Percentiles rank a stretch among this genome's conserved stretches.
Evolutionary conservation across 2,888 invertebrate genomes (phyloP).

Genomic region (Apodemia zela): DNA sequence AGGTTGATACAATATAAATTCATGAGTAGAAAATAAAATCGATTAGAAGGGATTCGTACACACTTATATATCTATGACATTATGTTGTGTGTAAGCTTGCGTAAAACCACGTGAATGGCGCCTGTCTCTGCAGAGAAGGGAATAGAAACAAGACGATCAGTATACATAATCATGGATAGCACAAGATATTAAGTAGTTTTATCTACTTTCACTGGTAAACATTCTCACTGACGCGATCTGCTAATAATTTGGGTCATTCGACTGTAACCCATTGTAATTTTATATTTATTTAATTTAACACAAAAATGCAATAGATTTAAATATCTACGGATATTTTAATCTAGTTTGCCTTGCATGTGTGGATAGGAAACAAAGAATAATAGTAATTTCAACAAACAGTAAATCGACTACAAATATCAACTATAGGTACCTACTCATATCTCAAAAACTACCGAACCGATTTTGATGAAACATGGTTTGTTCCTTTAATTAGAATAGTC

Average conservation of each 20-base stretch:
- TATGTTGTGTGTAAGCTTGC: slow-evolving; percentile 10
- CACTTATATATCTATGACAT: background rate
- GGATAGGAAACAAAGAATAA: no score
- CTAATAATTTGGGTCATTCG: background rate
- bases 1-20: background rate
- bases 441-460: no score
- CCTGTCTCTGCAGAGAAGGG: slow-evolving; percentile 2
- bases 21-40: background rate
- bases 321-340: no score
- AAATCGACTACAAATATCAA: no score
- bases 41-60: background rate
- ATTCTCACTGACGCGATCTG: background rate
- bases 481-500: no score
- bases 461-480: no score
- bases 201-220: background rate
- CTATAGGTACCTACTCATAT: no score
- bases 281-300: no score
- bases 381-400: no score
- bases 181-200: slow-evolving; percentile 8
- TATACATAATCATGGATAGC: slow-evolving; percentile 11
- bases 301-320: no score
- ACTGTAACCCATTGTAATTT: no score
- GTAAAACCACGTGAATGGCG: slow-evolving; percentile 12
- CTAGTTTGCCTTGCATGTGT: no score
- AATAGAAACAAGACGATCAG: slow-evolving; percentile 1